phyloP scores from a whole-genome alignment of 2,113 vertebrate genomes.

The Callospermophilus lateralis region DNA sequence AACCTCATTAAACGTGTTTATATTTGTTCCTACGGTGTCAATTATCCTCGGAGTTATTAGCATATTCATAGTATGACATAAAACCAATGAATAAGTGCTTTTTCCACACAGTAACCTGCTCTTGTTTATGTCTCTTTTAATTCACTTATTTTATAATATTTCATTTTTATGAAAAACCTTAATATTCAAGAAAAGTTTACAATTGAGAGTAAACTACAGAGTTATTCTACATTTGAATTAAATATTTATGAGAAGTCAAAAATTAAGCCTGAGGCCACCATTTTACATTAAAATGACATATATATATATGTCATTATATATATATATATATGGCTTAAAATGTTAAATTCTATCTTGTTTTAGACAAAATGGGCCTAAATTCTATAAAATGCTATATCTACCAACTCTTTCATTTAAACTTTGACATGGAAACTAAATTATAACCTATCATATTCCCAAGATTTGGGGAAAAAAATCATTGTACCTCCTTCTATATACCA shows the following conservation, averaged over 20 bases:
- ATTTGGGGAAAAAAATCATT: slow-evolving; percentile 10
- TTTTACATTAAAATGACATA: slow-evolving; percentile 42
- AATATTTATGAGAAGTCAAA: slow-evolving; percentile 56
- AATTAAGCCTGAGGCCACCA: background rate
- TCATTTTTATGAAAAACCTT: slow-evolving; percentile 29
- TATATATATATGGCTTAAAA: background rate
- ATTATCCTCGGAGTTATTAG: slow-evolving; percentile 72
- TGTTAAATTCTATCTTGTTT: slow-evolving; percentile 9
- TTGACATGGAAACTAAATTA: slow-evolving; percentile 32
- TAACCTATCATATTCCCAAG: background rate
- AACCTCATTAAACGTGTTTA: slow-evolving; percentile 73
- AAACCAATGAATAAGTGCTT: slow-evolving; percentile 34
- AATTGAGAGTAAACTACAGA: background rate
- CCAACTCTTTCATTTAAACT: slow-evolving; percentile 38
- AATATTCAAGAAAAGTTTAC: slow-evolving; percentile 56
- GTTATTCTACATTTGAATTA: background rate
- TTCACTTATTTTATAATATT: slow-evolving; percentile 46
- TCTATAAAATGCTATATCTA: slow-evolving; percentile 29
- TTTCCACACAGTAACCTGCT: slow-evolving; percentile 34
- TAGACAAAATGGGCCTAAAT: slow-evolving; percentile 15
- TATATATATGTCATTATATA: background rate
- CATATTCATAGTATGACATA: slow-evolving; percentile 53
- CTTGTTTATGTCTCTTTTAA: slow-evolving; percentile 53
- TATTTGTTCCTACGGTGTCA: slow-evolving; percentile 70
- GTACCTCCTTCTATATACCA: background rate